These are phyloP conservation scores for Apistogramma diplotaenia DNA, from an alignment of 2,113 vertebrate genomes.

Conservation along the genomic window DNA sequence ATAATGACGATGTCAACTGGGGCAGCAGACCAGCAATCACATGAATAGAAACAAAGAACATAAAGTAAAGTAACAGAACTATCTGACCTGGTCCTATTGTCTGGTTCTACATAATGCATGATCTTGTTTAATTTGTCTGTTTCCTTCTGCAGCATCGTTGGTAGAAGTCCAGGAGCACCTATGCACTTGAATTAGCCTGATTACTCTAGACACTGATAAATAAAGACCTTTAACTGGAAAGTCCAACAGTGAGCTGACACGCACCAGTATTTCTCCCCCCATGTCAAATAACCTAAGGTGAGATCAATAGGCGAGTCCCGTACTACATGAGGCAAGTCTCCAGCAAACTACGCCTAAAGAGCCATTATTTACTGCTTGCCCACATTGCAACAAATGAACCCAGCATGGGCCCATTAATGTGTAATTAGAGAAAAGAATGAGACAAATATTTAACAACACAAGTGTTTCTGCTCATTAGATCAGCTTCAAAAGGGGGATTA, in stretches of 20 bases:
- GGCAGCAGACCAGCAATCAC: background rate
- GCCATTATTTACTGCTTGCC: slow-evolving; percentile 61
- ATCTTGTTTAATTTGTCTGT: slow-evolving; percentile 9
- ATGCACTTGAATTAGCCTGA: slow-evolving; percentile 42
- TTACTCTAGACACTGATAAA: slow-evolving; percentile 46
- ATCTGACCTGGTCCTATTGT: background rate
- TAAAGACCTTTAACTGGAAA: slow-evolving; percentile 34
- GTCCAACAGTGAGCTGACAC: slow-evolving; percentile 41
- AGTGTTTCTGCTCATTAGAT: slow-evolving; percentile 52
- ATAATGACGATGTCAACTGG: background rate
- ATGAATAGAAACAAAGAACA: background rate
- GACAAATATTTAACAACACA: slow-evolving; percentile 63
- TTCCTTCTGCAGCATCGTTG: slow-evolving; percentile 1
- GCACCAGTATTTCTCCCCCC: slow-evolving; percentile 11
- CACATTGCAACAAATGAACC: slow-evolving; percentile 62
- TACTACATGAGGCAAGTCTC: slow-evolving; percentile 27
- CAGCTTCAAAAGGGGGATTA: slow-evolving; percentile 7
- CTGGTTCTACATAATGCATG: slow-evolving; percentile 28
- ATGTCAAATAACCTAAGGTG: slow-evolving; percentile 46
- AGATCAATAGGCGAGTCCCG: slow-evolving; percentile 54
- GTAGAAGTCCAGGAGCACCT: slow-evolving; percentile 13
- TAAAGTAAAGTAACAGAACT: background rate
- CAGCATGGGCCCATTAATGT: slow-evolving; percentile 64
- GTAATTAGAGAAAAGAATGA: slow-evolving; percentile 67
- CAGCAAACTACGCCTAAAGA: slow-evolving; percentile 43